These are phyloP conservation scores for Tetrax tetrax DNA, from an alignment of 2,113 vertebrate genomes.

Conservation along the genomic window DNA sequence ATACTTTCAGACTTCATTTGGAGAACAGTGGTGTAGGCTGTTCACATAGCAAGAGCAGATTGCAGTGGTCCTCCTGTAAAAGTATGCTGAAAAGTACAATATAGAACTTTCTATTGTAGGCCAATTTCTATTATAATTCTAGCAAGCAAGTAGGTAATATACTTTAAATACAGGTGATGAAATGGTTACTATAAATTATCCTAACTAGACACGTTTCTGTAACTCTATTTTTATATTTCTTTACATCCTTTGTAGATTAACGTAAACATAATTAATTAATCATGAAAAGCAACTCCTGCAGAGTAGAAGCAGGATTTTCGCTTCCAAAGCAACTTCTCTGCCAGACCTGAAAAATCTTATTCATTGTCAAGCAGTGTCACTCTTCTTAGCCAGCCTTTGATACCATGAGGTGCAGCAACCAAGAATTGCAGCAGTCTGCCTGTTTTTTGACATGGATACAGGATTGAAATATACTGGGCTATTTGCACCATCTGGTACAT, in stretches of 20 bases:
- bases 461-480: slow-evolving; percentile 65
- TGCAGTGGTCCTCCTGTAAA: not conserved
- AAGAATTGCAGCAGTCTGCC: slow-evolving; percentile 65
- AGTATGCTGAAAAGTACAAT: not conserved
- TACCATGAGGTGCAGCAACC: slow-evolving; percentile 68
- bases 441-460: slow-evolving; percentile 65
- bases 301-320: slow-evolving; percentile 38
- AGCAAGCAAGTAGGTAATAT: not conserved
- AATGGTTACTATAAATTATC: slow-evolving; percentile 34
- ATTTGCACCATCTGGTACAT: slow-evolving; percentile 70
- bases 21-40: not conserved
- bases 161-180: not conserved
- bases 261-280: slow-evolving; percentile 68
- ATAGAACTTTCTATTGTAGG: not conserved
- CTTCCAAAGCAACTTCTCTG: slow-evolving; percentile 56
- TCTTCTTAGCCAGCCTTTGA: slow-evolving; percentile 62
- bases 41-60: not conserved
- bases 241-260: slow-evolving; percentile 57
- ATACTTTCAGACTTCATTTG: not conserved
- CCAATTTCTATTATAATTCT: not conserved
- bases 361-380: slow-evolving; percentile 62
- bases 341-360: slow-evolving; percentile 67
- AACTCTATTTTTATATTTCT: slow-evolving; percentile 32
- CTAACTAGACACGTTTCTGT: slow-evolving; percentile 23
- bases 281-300: slow-evolving; percentile 61